A percentile compares a stretch with the other conserved stretches of the same genome.
phyloP scores from a whole-genome alignment of 2,113 vertebrate genomes.

The Eubucco bourcierii region DNA sequence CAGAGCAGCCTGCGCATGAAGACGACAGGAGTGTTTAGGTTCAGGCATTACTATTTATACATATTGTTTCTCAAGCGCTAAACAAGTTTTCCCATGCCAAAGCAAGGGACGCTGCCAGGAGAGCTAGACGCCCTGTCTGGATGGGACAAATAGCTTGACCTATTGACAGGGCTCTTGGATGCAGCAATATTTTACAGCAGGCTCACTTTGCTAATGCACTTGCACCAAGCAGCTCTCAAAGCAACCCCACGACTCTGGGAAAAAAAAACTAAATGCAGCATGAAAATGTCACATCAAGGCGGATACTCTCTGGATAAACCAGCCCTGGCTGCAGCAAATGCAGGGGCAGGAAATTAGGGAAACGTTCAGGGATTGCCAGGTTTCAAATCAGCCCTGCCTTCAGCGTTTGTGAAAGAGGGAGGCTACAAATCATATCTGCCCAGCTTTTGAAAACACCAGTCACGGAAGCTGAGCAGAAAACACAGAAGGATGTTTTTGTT shows the following conservation, averaged over 20 bases:
- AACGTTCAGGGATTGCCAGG: not conserved
- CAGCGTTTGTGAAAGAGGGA: not conserved
- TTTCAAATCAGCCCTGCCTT: slow-evolving; percentile 11
- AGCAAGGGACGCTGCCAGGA: slow-evolving; percentile 67
- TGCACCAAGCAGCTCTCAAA: slow-evolving; percentile 40
- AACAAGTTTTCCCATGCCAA: slow-evolving; percentile 91
- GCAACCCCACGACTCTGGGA: not conserved
- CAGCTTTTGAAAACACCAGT: not conserved
- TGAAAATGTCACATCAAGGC: slow-evolving; percentile 24
- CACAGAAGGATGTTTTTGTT: slow-evolving; percentile 63
- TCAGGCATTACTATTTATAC: slow-evolving; percentile 86
- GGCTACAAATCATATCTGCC: slow-evolving; percentile 47
- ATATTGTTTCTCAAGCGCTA: slow-evolving; percentile 84
- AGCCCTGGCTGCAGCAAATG: not conserved
- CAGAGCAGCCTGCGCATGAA: slow-evolving; percentile 18
- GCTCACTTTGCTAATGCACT: slow-evolving; percentile 70
- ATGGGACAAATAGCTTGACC: slow-evolving; percentile 67
- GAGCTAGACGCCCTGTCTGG: slow-evolving; percentile 82
- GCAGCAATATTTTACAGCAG: slow-evolving; percentile 49
- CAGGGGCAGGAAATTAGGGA: not conserved
- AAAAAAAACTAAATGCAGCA: slow-evolving; percentile 19
- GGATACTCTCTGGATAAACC: slow-evolving; percentile 33
- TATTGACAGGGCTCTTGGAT: slow-evolving; percentile 60
- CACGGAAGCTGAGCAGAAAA: slow-evolving; percentile 63
- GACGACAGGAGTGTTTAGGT: slow-evolving; percentile 68